A percentile compares a stretch with the other conserved stretches of the same genome.
These are phyloP conservation scores for Sylvia borin DNA, from an alignment of 2,797 vertebrate species.

Conservation along the genomic window DNA sequence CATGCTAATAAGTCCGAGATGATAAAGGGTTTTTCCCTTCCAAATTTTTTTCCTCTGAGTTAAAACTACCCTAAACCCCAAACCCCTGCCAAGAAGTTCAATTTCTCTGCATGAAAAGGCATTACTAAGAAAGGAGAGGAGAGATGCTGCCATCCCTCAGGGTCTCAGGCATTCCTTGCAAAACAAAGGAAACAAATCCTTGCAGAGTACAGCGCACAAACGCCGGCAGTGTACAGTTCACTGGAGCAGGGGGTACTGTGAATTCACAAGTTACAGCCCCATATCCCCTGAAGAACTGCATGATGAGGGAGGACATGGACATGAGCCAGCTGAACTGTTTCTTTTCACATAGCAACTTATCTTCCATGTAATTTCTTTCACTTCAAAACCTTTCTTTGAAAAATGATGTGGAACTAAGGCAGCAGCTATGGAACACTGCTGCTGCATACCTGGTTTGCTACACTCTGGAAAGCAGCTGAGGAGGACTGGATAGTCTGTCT, in stretches of 20 bases:
- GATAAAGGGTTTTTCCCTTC: background rate
- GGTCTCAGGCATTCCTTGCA: background rate
- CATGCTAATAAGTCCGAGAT: background rate
- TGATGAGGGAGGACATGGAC: background rate
- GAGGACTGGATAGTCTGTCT: background rate
- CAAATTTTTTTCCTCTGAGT: background rate
- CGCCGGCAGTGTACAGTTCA: background rate
- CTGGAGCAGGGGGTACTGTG: background rate
- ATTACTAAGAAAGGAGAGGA: background rate
- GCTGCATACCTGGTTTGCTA: background rate
- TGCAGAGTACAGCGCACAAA: rapidly evolving
- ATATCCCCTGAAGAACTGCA: background rate
- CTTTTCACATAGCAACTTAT: background rate
- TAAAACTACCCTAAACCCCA: background rate
- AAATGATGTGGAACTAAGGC: background rate
- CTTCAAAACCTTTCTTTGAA: background rate
- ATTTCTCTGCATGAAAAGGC: background rate
- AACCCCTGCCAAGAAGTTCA: background rate
- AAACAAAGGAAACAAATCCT: background rate
- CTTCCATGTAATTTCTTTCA: background rate
- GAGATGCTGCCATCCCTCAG: background rate
- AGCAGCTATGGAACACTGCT: background rate
- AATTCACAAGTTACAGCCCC: background rate
- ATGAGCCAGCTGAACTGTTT: background rate
- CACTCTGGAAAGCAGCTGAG: background rate